These are phyloP conservation scores for Lepidocyrtoides sp. DNA, from an alignment of 2,888 invertebrate species.

Conservation along the genomic window DNA sequence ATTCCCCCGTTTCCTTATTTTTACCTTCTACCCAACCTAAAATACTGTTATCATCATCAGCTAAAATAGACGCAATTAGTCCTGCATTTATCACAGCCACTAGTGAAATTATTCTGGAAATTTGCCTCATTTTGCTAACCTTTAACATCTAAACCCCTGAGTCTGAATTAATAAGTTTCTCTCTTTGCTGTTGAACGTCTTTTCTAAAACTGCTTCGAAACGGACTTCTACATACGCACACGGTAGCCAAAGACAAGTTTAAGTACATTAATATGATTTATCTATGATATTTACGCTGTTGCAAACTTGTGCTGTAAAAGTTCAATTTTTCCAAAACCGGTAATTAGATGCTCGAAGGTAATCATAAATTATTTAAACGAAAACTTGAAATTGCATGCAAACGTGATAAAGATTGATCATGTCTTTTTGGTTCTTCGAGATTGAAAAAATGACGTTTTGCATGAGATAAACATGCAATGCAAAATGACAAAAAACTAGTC, in stretches of 20 bases:
- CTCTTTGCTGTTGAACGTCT: background rate
- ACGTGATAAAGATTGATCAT: background rate
- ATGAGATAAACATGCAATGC: conserved; percentile 9
- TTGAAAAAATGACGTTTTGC: background rate
- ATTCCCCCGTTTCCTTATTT: background rate
- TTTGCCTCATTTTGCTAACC: background rate
- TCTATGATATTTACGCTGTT: no score
- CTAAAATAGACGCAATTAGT: background rate
- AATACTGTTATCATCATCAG: background rate
- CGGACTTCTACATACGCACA: background rate
- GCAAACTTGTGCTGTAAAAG: no score
- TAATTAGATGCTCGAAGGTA: background rate
- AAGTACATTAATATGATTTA: background rate
- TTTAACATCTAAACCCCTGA: background rate
- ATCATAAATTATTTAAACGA: background rate
- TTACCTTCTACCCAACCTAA: conserved; percentile 30
- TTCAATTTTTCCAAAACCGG: background rate
- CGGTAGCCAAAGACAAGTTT: background rate
- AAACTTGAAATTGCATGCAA: conserved; percentile 12
- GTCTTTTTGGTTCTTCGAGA: background rate
- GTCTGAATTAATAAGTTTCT: background rate
- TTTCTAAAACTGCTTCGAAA: background rate
- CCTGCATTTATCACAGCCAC: background rate
- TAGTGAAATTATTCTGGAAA: background rate
- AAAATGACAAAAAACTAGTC: conserved; percentile 14